A percentile compares a stretch with the other conserved stretches of the same genome.
Conservation (phyloP, 2,888 invertebrate genomes). For the Apamea sordens region DNA sequence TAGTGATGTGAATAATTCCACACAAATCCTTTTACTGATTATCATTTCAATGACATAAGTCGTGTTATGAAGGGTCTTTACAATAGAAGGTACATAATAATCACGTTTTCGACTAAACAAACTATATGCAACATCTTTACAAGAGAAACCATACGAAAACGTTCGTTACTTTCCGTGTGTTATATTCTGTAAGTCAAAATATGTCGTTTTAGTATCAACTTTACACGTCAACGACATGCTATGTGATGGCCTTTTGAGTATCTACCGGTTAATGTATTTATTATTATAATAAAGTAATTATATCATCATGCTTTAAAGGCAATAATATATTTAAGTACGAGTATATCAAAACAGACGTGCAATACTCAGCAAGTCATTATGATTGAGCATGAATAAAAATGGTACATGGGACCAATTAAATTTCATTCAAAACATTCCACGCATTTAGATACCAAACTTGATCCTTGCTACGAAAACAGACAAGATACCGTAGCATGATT, state of each 20-base stretch:
- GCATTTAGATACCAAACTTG: not conserved
- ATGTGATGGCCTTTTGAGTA: conserved; percentile 24
- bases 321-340: not conserved
- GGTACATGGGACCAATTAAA: too few species aligned
- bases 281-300: conserved; percentile 6
- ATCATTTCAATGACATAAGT: conserved; percentile 90
- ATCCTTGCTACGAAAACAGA: conserved; percentile 17
- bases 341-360: not conserved
- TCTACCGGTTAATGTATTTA: not conserved
- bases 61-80: conserved; percentile 81
- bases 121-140: conserved; percentile 51
- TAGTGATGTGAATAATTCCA: conserved; percentile 87
- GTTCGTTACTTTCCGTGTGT: conserved; percentile 29
- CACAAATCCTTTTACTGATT: conserved; percentile 89
- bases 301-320: conserved; percentile 7
- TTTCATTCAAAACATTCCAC: conserved; percentile 5
- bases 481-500: conserved; percentile 46
- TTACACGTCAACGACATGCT: conserved; percentile 10
- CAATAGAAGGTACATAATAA: conserved; percentile 74
- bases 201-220: conserved; percentile 18
- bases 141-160: conserved; percentile 39
- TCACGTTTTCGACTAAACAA: conserved; percentile 61
- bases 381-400: not conserved
- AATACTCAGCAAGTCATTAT: not conserved
- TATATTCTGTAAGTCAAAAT: conserved; percentile 36